Conservation (phyloP, 2,888 invertebrate genomes). For the Acrocyrtus sp. region DNA sequence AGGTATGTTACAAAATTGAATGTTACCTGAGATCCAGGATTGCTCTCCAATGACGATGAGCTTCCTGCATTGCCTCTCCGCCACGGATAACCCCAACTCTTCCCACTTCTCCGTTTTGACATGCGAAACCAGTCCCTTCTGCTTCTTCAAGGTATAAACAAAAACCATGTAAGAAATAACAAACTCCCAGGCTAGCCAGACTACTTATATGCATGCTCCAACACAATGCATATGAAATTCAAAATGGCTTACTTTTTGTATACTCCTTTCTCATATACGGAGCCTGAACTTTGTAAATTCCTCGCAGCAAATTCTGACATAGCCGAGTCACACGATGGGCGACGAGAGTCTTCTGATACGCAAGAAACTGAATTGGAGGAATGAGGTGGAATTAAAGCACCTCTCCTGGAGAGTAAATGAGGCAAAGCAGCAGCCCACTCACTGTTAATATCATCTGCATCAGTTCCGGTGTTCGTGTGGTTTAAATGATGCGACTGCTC, state of each 20-base stretch:
- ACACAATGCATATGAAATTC: no score
- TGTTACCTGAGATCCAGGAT: slow-evolving; percentile 74
- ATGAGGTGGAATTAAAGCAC: slow-evolving; percentile 75
- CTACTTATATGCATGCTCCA: no score
- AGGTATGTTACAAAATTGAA: background rate
- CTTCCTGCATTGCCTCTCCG: slow-evolving; percentile 70
- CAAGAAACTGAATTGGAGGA: slow-evolving; percentile 64
- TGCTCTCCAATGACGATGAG: slow-evolving; percentile 84
- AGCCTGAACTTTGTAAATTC: slow-evolving; percentile 67
- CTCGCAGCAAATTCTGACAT: slow-evolving; percentile 56
- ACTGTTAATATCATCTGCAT: slow-evolving; percentile 86
- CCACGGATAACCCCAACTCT: slow-evolving; percentile 35
- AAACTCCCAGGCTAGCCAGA: no score
- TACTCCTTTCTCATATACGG: slow-evolving; percentile 65
- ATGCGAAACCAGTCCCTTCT: slow-evolving; percentile 48
- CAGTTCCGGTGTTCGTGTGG: slow-evolving; percentile 74
- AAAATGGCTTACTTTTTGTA: slow-evolving; percentile 13
- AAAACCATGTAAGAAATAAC: background rate
- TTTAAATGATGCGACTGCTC: slow-evolving; percentile 66
- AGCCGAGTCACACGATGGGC: slow-evolving; percentile 58
- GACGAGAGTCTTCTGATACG: slow-evolving; percentile 58
- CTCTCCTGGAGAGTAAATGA: slow-evolving; percentile 83
- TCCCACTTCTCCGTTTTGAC: slow-evolving; percentile 47
- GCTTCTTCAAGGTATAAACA: slow-evolving; percentile 6
- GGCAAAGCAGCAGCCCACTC: slow-evolving; percentile 93